Conservation (phyloP, 2,113 vertebrate genomes). For the Eonycteris spelaea region DNA sequence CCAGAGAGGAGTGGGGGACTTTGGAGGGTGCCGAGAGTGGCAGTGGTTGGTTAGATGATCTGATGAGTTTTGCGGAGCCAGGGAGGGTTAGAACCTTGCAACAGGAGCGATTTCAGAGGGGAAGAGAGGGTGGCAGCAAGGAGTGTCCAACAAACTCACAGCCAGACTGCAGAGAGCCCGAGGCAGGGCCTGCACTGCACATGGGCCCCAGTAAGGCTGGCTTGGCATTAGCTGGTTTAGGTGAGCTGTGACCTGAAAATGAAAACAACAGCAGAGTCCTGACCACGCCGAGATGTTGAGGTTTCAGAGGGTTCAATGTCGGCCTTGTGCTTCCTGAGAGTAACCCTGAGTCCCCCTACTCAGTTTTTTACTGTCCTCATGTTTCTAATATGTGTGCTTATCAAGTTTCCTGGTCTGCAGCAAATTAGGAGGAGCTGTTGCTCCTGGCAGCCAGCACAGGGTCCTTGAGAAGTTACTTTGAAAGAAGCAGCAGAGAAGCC, state of each 20-base stretch:
- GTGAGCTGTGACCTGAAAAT: not conserved
- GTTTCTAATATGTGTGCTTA: not conserved
- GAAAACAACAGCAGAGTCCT: not conserved
- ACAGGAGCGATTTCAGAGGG: not conserved
- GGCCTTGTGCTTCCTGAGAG: not conserved
- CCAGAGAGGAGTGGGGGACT: not conserved
- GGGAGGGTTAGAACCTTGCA: not conserved
- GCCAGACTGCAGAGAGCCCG: not conserved
- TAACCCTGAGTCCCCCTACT: not conserved
- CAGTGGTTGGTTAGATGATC: not conserved
- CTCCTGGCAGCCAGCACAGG: not conserved
- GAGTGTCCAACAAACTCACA: not conserved
- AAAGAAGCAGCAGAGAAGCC: not conserved
- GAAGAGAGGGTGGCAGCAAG: not conserved
- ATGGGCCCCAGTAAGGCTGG: not conserved
- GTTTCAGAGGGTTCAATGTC: not conserved
- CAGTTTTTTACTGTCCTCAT: not conserved
- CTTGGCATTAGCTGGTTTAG: not conserved
- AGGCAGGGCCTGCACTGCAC: not conserved
- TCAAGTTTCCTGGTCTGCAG: not conserved
- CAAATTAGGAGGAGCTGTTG: not conserved
- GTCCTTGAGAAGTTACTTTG: not conserved
- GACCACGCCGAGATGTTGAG: fast-evolving
- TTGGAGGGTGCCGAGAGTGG: not conserved
- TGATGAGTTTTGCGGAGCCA: not conserved